A percentile compares a stretch with the other conserved stretches of the same genome.
These are phyloP conservation scores for Gobio occitaniae DNA, from an alignment of 2,797 vertebrate genomes.

Conservation along the genomic window DNA sequence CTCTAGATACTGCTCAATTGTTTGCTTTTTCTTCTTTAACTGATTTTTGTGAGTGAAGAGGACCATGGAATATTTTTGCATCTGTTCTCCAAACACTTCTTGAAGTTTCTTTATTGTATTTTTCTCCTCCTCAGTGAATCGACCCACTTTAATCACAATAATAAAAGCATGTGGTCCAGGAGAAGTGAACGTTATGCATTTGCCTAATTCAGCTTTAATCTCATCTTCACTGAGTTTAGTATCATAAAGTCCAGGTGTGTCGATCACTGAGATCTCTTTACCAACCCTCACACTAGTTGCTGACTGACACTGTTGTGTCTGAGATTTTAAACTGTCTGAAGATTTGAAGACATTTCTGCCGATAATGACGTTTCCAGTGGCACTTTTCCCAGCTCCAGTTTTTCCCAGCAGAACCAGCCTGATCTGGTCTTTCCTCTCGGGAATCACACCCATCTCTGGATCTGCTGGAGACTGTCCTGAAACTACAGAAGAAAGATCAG, in stretches of 20 bases:
- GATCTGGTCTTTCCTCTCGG: background rate
- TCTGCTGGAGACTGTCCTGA: background rate
- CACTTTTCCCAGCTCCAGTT: constrained; percentile 38
- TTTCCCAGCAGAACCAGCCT: constrained; percentile 38
- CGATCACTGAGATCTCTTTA: too few species aligned
- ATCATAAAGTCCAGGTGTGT: too few species aligned
- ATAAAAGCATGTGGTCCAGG: background rate
- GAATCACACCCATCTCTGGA: background rate
- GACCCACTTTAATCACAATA: background rate
- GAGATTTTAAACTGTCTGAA: too few species aligned
- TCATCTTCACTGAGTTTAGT: background rate
- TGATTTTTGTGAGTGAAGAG: background rate
- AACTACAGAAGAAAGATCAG: background rate
- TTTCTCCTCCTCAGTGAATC: constrained; percentile 10
- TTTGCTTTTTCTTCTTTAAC: background rate
- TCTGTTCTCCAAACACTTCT: background rate
- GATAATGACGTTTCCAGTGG: too few species aligned
- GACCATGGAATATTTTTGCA: background rate
- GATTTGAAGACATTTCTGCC: too few species aligned
- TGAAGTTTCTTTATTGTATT: background rate
- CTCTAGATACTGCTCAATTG: background rate
- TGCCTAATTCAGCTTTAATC: background rate
- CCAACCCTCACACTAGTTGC: too few species aligned
- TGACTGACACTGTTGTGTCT: too few species aligned
- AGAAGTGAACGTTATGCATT: background rate